Percentiles rank a stretch among this genome's conserved stretches.
Evolutionary conservation across 2,888 invertebrate genomes (phyloP).

Genomic region (Sylvicola fuscatus): DNA sequence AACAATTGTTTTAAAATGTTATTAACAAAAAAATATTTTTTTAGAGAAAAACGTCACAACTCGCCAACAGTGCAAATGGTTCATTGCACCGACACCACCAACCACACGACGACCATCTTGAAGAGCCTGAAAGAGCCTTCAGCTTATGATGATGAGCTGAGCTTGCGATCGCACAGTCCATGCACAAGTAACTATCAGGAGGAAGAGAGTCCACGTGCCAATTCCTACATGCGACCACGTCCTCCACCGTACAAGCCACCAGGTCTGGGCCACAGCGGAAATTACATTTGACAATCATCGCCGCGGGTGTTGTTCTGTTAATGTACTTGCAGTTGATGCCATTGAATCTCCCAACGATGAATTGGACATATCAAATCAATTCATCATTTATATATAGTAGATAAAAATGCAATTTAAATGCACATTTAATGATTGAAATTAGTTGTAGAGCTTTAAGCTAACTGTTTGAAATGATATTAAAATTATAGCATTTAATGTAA

Average conservation of each 20-base stretch:
- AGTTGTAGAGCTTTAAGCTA: too few species aligned
- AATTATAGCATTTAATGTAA: too few species aligned
- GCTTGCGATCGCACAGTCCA: slow-evolving; percentile 29
- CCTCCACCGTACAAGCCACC: slow-evolving; percentile 23
- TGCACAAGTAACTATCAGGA: slow-evolving; percentile 32
- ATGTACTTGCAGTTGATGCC: slow-evolving; percentile 4
- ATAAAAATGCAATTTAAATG: too few species aligned
- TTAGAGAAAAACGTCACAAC: slow-evolving; percentile 15
- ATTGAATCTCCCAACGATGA: too few species aligned
- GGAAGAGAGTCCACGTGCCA: slow-evolving; percentile 27
- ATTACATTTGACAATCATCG: slow-evolving; percentile 24
- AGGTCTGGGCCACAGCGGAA: slow-evolving; percentile 15
- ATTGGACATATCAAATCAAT: too few species aligned
- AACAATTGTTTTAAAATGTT: too few species aligned
- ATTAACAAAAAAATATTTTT: too few species aligned
- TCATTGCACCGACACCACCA: slow-evolving; percentile 33
- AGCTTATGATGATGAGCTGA: slow-evolving; percentile 17
- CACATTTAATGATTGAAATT: too few species aligned
- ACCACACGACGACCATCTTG: slow-evolving; percentile 34
- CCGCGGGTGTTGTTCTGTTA: slow-evolving; percentile 25
- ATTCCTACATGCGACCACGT: slow-evolving; percentile 21
- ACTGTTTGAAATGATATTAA: too few species aligned
- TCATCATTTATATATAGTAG: too few species aligned
- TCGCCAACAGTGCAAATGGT: slow-evolving; percentile 38
- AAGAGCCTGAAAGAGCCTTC: slow-evolving; percentile 34